Evolutionary conservation across 2,797 vertebrate species (phyloP).

Genomic region (Phyllotis vaccarum): DNA sequence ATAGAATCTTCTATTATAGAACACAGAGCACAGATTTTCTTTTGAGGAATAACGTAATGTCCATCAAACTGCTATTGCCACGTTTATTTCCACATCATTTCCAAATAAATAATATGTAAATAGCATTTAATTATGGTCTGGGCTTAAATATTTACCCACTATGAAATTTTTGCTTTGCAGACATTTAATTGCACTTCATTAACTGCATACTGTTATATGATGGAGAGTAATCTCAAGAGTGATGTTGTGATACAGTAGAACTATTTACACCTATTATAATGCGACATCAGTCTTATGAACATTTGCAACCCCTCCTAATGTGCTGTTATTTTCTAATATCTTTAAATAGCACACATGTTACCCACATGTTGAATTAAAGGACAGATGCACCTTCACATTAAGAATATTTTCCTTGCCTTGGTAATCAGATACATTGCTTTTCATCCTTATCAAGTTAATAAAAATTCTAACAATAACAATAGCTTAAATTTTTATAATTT

Average conservation of each 20-base stretch:
- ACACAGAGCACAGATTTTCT: neutral
- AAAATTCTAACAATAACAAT: neutral
- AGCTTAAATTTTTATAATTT: neutral
- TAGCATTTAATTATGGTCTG: slow-evolving; percentile 51
- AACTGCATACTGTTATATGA: slow-evolving; percentile 55
- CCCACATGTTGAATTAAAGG: neutral
- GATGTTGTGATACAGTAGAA: slow-evolving; percentile 10
- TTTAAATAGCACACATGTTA: neutral
- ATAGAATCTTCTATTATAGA: neutral
- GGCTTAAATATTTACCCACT: slow-evolving; percentile 50
- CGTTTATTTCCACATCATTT: neutral
- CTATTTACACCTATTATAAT: neutral
- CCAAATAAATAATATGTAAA: slow-evolving; percentile 28
- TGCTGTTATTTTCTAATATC: neutral
- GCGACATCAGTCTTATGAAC: neutral
- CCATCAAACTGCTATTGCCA: neutral
- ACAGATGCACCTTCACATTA: neutral
- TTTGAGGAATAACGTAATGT: neutral
- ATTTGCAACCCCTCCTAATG: neutral
- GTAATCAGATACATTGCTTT: neutral
- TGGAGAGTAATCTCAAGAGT: neutral
- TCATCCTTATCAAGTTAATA: slow-evolving; percentile 7
- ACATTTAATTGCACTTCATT: slow-evolving; percentile 61
- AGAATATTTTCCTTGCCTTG: neutral
- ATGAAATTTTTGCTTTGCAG: slow-evolving; percentile 39